Evolutionary conservation across 2,113 vertebrate species (phyloP).

Genomic region (Egretta garzetta): DNA sequence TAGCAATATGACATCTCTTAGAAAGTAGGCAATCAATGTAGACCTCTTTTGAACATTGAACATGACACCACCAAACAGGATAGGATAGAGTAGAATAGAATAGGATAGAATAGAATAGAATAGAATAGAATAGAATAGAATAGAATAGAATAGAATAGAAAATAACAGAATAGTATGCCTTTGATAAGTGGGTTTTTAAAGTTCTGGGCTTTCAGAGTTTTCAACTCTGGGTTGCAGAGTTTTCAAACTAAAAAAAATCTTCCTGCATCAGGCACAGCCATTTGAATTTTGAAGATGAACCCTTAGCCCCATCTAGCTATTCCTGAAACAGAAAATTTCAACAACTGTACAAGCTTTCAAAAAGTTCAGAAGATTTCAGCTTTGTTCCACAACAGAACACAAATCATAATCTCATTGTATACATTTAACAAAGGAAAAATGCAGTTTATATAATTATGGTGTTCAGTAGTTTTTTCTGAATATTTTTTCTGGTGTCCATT

Average conservation of each 20-base stretch:
- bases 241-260: not conserved
- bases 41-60: too few species aligned
- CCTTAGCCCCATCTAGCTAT: not conserved
- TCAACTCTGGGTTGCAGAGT: not conserved
- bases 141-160: too few species aligned
- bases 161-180: too few species aligned
- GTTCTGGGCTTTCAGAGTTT: not conserved
- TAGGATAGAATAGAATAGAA: too few species aligned
- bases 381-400: not conserved
- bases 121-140: too few species aligned
- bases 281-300: not conserved
- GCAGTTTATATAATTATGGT: not conserved
- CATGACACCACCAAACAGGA: too few species aligned
- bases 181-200: too few species aligned
- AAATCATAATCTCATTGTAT: not conserved
- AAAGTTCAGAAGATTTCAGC: not conserved
- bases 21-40: too few species aligned
- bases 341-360: not conserved
- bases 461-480: not conserved
- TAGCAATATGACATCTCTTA: too few species aligned
- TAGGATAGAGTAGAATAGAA: too few species aligned
- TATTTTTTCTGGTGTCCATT: not conserved
- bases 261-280: not conserved
- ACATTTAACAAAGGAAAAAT: not conserved
- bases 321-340: not conserved